Conservation (phyloP, 37 sponge, comb jelly and placozoan species). For the Halisarca cf. caerulea region DNA sequence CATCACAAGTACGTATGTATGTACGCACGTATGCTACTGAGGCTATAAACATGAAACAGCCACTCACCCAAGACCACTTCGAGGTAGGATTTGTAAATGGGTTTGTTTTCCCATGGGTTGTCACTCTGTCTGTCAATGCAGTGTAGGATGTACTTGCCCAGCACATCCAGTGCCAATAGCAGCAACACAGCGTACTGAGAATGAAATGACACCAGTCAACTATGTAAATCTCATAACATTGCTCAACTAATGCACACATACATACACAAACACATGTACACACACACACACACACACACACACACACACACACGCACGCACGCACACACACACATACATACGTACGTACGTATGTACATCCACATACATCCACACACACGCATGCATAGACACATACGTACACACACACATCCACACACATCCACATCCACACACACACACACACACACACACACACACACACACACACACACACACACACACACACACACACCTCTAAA, state of each 20-base stretch:
- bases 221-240: background rate
- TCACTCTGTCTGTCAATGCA: constrained; percentile 89
- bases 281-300: background rate
- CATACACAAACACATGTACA: no score
- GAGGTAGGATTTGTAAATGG: constrained; percentile 85
- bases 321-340: constrained; percentile 17
- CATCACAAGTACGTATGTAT: no score
- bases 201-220: background rate
- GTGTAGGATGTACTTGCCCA: constrained; percentile 90
- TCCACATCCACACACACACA: background rate
- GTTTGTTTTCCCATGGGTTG: constrained; percentile 98
- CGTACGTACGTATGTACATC: background rate
- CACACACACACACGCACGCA: constrained; percentile 12
- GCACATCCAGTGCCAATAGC: constrained; percentile 52
- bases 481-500: constrained; percentile 71
- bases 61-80: constrained; percentile 76
- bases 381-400: background rate
- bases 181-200: constrained; percentile 93
- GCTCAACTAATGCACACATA: background rate
- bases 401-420: constrained; percentile 7
- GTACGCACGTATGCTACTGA: no score
- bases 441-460: background rate
- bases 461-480: constrained; percentile 18
- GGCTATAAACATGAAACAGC: no score
- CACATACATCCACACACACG: constrained; percentile 22